These are phyloP conservation scores for Bombylius major DNA, from an alignment of 2,888 invertebrate species.

Conservation along the genomic window DNA sequence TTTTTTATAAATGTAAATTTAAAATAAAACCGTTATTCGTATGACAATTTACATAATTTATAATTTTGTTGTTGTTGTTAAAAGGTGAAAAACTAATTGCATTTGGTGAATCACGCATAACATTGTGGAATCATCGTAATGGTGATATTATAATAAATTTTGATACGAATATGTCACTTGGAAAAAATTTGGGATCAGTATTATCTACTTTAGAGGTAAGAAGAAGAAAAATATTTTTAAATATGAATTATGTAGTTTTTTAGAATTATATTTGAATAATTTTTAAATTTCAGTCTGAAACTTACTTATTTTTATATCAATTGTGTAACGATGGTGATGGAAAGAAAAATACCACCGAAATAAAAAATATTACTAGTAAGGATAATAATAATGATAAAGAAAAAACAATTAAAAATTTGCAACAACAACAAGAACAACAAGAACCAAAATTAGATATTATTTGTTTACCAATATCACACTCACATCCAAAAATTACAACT, in stretches of 20 bases:
- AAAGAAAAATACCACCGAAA: not conserved
- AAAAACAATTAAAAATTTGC: not conserved
- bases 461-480: conserved; percentile 28
- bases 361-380: not conserved
- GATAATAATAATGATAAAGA: not conserved
- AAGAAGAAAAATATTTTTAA: not conserved
- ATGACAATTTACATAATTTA: not conserved
- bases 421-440: not conserved
- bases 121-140: conserved; percentile 35
- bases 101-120: conserved; percentile 29
- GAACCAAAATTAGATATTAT: conserved; percentile 24
- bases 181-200: conserved; percentile 26
- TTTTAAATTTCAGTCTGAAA: conserved; percentile 6
- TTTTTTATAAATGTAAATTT: not conserved
- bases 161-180: conserved; percentile 28
- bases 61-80: not conserved
- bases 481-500: conserved; percentile 26
- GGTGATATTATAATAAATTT: conserved; percentile 33
- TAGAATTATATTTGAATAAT: not conserved
- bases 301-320: conserved; percentile 13
- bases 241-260: not conserved
- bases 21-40: not conserved
- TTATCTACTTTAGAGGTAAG: conserved; percentile 3
- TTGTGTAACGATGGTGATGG: not conserved
- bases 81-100: conserved; percentile 32